Evolutionary conservation across 2,888 invertebrate species (phyloP).

Genomic region (Exocentrus adspersus): DNA sequence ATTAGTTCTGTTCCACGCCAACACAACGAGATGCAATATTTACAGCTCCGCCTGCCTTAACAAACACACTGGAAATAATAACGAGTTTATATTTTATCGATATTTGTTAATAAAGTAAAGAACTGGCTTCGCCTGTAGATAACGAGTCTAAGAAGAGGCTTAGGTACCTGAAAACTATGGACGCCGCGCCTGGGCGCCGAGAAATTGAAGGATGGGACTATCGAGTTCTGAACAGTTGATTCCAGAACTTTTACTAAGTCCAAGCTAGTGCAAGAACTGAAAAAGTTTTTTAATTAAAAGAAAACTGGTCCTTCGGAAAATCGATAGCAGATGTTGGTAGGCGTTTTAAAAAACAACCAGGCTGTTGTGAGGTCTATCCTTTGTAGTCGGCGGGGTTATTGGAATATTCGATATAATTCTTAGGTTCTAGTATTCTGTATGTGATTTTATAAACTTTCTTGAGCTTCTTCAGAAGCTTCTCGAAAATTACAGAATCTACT

Average conservation of each 20-base stretch:
- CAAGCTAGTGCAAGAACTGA: not conserved
- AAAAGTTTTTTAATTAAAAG: too few relatives aligned
- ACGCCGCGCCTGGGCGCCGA: too few relatives aligned
- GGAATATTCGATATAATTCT: too few relatives aligned
- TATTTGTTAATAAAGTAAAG: conserved; percentile 19
- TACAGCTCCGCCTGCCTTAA: not conserved
- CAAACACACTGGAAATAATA: conserved; percentile 7
- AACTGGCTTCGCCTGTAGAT: not conserved
- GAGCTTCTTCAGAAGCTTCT: too few relatives aligned
- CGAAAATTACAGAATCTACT: too few relatives aligned
- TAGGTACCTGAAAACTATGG: not conserved
- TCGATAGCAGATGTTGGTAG: too few relatives aligned
- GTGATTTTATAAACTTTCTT: too few relatives aligned
- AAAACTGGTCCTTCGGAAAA: too few relatives aligned
- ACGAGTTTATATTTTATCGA: conserved; percentile 24
- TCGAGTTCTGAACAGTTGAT: not conserved
- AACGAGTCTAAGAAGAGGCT: not conserved
- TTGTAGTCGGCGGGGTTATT: too few relatives aligned
- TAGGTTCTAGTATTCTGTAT: too few relatives aligned
- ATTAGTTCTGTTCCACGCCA: conserved; percentile 17
- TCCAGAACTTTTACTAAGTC: not conserved
- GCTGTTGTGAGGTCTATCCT: too few relatives aligned
- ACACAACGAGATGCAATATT: not conserved
- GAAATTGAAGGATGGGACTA: not conserved
- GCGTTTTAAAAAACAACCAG: too few relatives aligned